phyloP scores from a whole-genome alignment of 1,140 invertebrate genomes.

The Bemisia tabaci region DNA sequence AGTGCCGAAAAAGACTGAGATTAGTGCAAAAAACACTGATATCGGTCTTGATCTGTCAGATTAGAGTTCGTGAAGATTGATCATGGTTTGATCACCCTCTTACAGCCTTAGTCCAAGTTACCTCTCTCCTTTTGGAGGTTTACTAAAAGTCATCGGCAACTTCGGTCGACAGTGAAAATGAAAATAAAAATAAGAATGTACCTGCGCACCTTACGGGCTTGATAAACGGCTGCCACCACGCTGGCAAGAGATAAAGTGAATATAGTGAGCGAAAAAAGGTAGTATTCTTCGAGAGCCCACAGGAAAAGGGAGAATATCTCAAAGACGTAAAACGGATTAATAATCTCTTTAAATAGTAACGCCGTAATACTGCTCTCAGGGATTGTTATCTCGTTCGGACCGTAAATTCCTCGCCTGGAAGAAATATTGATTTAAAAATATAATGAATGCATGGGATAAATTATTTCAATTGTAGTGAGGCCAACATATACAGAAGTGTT shows the following conservation, averaged over 20 bases:
- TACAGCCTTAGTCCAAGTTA: too few species aligned
- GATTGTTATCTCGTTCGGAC: slow-evolving; percentile 59
- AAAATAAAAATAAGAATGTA: slow-evolving; percentile 18
- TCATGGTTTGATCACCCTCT: too few species aligned
- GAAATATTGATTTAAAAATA: too few species aligned
- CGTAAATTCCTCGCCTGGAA: slow-evolving; percentile 57
- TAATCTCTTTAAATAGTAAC: slow-evolving; percentile 59
- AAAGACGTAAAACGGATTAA: slow-evolving; percentile 94
- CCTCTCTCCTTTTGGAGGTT: too few species aligned
- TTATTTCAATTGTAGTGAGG: too few species aligned
- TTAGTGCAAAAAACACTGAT: too few species aligned
- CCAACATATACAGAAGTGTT: too few species aligned
- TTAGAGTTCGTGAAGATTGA: too few species aligned
- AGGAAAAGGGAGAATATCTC: slow-evolving; percentile 73
- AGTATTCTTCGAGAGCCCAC: slow-evolving; percentile 68
- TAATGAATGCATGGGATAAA: too few species aligned
- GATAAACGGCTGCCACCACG: slow-evolving; percentile 63
- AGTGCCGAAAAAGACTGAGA: too few species aligned
- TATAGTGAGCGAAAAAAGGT: slow-evolving; percentile 75
- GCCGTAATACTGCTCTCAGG: slow-evolving; percentile 57
- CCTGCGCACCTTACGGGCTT: slow-evolving; percentile 61
- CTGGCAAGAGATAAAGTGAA: slow-evolving; percentile 75
- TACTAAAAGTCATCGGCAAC: neutral
- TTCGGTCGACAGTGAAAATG: neutral
- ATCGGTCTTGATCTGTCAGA: too few species aligned